Evolutionary conservation across 1,140 invertebrate species (phyloP), one percentile per base, ranked within the genome.

Genomic region (Nebria ingens): DNA sequence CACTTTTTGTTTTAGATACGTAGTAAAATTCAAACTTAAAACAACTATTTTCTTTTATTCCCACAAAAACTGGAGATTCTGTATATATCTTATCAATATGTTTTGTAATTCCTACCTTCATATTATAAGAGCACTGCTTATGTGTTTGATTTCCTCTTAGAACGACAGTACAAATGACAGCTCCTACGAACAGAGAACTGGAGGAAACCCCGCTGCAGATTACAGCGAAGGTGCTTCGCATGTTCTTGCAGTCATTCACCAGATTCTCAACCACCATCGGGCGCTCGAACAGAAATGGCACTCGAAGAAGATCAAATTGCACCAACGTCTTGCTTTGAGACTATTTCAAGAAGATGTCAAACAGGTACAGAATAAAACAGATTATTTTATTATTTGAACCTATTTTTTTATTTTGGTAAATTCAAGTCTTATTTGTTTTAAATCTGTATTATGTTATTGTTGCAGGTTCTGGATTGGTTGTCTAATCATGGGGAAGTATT

Each of bases 401-500:
- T n/a, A n/a, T n/a, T n/a, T n/a, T n/a, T n/a, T n/a, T n/a, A n/a
- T n/a, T 38, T 9, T 38, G 9, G 9, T 11, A 38, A 38, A 11
- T n/a, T 11, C 9, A 9, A 11, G 9, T 38, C 9, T 11, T 19
- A 50, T 13, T 9, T 19, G 9, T 17, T 34, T 53, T 40, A 21
- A 13, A 52, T 53, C 20, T 51, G 17, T 17, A 54, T 49, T 12
- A 13, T 20, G 0, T 52, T 15, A 59, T 58, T 61, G 57, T 71
- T 71, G 25, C 65, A 90, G 86, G 95, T 98, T 23, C 74, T 98
- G 51, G 93, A 98, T 64, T 99, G 96, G 96, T 69, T 99, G 51
- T 88, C 94, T 54, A 96, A 97, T 67, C 96, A 99, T 69, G 97
- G 97, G n/a, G 94, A 98, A 77, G 93, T 97, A 2, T 99, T 98